A percentile compares a stretch with the other conserved stretches of the same genome.
Evolutionary conservation across 2,113 vertebrate genomes (phyloP).

Genomic region (Amblyopsis rosae): DNA sequence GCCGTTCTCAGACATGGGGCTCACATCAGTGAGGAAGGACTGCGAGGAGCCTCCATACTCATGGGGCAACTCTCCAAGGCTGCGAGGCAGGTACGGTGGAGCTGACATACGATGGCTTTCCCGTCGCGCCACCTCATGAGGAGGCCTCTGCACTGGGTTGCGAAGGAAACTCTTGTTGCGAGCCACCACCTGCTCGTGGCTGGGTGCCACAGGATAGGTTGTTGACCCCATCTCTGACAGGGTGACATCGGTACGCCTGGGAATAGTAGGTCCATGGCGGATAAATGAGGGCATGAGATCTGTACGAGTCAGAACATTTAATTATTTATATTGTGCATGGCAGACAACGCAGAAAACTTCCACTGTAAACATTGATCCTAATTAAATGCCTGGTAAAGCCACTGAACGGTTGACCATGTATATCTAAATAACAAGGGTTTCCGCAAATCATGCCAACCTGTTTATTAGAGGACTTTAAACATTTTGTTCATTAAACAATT

Average conservation of each 20-base stretch:
- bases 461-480: neutral
- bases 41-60: constrained; percentile 90
- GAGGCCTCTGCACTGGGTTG: constrained; percentile 79
- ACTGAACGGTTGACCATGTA: too few relatives aligned
- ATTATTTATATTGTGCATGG: neutral
- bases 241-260: constrained; percentile 88
- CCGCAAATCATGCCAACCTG: neutral
- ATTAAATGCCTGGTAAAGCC: too few relatives aligned
- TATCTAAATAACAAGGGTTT: neutral
- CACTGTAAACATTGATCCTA: too few relatives aligned
- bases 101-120: constrained; percentile 94
- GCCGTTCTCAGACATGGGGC: constrained; percentile 85
- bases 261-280: constrained; percentile 97
- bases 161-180: constrained; percentile 91
- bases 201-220: constrained; percentile 71
- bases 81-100: constrained; percentile 86
- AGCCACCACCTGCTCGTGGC: constrained; percentile 79
- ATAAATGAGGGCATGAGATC: constrained; percentile 99
- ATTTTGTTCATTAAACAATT: neutral
- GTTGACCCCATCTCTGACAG: constrained; percentile 80
- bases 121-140: constrained; percentile 86
- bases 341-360: neutral
- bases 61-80: constrained; percentile 84
- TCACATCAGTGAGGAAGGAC: constrained; percentile 85
- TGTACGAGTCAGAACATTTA: constrained; percentile 49